Evolutionary conservation across 2,888 invertebrate species (phyloP).

Genomic region (Drosophila borborema): DNA sequence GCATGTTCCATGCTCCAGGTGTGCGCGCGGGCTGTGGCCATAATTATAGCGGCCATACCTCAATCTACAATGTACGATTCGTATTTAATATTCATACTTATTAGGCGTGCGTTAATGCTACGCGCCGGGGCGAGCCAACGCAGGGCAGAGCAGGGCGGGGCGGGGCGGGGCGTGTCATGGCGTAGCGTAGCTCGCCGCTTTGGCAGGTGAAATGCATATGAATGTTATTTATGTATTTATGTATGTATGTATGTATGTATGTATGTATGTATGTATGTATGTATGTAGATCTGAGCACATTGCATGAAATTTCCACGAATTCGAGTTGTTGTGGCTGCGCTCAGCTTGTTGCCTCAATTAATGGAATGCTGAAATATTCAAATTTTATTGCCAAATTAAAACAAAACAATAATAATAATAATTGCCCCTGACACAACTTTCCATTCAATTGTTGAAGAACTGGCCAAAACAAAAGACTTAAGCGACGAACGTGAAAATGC

Average conservation of each 20-base stretch:
- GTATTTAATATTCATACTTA: slow-evolving; percentile 36
- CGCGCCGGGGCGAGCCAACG: slow-evolving; percentile 20
- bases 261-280: too few relatives aligned
- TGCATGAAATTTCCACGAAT: slow-evolving; percentile 28
- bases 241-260: slow-evolving; percentile 18
- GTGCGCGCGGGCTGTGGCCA: slow-evolving; percentile 22
- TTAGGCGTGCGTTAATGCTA: slow-evolving; percentile 47
- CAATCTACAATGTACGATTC: slow-evolving; percentile 8
- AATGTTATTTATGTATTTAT: too few relatives aligned
- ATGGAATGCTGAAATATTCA: slow-evolving; percentile 39
- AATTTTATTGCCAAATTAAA: slow-evolving; percentile 57
- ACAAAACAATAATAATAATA: neutral
- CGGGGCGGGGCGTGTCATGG: neutral
- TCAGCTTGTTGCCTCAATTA: slow-evolving; percentile 56
- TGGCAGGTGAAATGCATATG: slow-evolving; percentile 44
- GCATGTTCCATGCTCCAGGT: slow-evolving; percentile 6
- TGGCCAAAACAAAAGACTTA: slow-evolving; percentile 27
- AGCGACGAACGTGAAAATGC: slow-evolving; percentile 19
- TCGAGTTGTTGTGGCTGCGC: slow-evolving; percentile 11
- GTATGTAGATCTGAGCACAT: slow-evolving; percentile 7
- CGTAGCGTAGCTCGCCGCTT: neutral
- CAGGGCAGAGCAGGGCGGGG: neutral
- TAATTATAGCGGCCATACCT: slow-evolving; percentile 43
- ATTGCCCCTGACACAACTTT: slow-evolving; percentile 15
- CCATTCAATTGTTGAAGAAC: slow-evolving; percentile 20